phyloP scores from a whole-genome alignment of 1,140 invertebrate genomes.

The Amyelois transitella region DNA sequence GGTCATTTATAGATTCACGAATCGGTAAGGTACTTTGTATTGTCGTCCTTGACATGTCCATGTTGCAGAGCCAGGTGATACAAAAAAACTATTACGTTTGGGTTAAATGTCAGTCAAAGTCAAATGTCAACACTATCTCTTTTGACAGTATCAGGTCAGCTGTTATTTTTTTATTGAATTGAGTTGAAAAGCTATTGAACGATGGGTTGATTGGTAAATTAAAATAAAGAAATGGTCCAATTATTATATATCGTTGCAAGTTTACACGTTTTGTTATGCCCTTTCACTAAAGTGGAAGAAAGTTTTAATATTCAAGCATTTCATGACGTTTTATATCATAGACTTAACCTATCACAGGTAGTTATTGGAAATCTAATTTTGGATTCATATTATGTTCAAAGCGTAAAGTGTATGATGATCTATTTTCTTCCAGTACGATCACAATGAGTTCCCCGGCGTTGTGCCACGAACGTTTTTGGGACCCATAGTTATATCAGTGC shows the following conservation, averaged over 20 bases:
- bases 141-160: neutral
- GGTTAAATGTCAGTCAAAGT: too few relatives aligned
- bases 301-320: constrained; percentile 99
- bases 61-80: too few relatives aligned
- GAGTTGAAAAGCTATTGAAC: constrained; percentile 11
- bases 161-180: neutral
- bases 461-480: constrained; percentile 98
- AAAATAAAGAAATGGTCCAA: constrained; percentile 56
- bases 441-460: constrained; percentile 98
- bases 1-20: too few relatives aligned
- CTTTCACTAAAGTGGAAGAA: constrained; percentile 99
- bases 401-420: constrained; percentile 30
- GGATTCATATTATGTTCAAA: constrained; percentile 43
- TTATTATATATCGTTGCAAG: constrained; percentile 77
- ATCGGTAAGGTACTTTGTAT: too few relatives aligned
- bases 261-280: constrained; percentile 90
- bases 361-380: constrained; percentile 57
- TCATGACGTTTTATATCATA: constrained; percentile 96
- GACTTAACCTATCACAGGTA: constrained; percentile 89
- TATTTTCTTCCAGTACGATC: constrained; percentile 91
- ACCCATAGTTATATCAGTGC: constrained; percentile 86
- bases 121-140: too few relatives aligned
- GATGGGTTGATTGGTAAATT: constrained; percentile 46
- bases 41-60: too few relatives aligned
- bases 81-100: too few relatives aligned